These are phyloP conservation scores for Paelopatides confundens DNA, from an alignment of 53 echinoderm and acorn worm genomes.

Conservation along the genomic window DNA sequence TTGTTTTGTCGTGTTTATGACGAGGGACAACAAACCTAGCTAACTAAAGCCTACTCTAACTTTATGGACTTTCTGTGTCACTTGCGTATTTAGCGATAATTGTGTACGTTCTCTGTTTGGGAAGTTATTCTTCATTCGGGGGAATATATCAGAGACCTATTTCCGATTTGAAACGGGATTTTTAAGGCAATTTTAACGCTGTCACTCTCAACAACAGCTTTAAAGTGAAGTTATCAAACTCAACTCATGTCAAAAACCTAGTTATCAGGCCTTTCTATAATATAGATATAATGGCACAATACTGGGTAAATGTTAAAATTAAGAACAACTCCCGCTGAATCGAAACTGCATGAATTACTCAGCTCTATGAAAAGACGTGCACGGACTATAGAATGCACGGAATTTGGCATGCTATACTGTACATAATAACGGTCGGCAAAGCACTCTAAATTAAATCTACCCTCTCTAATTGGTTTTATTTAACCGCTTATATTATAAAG, in stretches of 20 bases:
- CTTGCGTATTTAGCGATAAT: background rate
- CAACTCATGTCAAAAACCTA: too few species aligned
- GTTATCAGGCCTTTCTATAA: background rate
- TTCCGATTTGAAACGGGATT: background rate
- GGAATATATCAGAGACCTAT: background rate
- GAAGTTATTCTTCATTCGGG: background rate
- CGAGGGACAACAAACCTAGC: background rate
- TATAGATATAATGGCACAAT: slow-evolving; percentile 8
- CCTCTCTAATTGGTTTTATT: too few species aligned
- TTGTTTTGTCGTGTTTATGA: background rate
- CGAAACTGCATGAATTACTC: too few species aligned
- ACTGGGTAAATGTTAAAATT: too few species aligned
- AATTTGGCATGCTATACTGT: too few species aligned
- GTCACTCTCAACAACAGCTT: background rate
- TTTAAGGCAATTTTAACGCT: background rate
- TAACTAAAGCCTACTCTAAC: background rate
- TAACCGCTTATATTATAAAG: too few species aligned
- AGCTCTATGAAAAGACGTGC: too few species aligned
- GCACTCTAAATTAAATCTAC: too few species aligned
- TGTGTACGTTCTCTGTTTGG: background rate
- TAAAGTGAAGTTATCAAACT: too few species aligned
- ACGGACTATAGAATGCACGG: too few species aligned
- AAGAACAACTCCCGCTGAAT: too few species aligned
- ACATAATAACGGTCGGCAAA: too few species aligned
- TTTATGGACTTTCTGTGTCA: background rate